Percentiles rank a stretch among this genome's conserved stretches.
Conservation (phyloP, 2,888 invertebrate genomes). For the Caenorhabditis sinica region DNA sequence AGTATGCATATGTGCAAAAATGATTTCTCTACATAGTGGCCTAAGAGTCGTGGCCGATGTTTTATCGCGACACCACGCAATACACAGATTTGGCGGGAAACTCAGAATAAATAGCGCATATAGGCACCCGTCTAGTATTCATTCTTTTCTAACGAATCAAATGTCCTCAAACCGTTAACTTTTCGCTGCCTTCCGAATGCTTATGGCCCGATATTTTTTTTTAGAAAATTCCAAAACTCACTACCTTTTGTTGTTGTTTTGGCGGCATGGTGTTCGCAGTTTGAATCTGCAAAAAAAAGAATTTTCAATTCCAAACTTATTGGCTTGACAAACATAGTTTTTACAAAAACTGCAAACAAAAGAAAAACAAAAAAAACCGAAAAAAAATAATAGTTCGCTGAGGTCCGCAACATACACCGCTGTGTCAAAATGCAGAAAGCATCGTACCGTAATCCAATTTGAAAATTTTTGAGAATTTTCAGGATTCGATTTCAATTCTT, state of each 20-base stretch:
- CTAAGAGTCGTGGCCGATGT: too few species aligned
- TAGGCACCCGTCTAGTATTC: too few species aligned
- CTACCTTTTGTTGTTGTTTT: not conserved
- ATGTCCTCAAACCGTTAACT: too few species aligned
- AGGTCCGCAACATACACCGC: conserved; percentile 5
- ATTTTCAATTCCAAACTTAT: too few species aligned
- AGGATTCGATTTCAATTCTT: not conserved
- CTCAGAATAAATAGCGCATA: too few species aligned
- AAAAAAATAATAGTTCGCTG: not conserved
- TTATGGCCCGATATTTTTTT: not conserved
- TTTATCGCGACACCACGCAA: too few species aligned
- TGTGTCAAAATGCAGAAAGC: not conserved
- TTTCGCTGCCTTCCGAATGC: too few species aligned
- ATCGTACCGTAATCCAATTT: not conserved
- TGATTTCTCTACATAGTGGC: too few species aligned
- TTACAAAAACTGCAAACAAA: not conserved
- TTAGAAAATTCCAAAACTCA: not conserved
- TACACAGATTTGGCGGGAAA: too few species aligned
- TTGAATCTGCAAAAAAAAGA: not conserved
- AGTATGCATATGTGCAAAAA: too few species aligned
- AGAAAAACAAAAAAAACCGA: not conserved
- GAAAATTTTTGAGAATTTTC: not conserved
- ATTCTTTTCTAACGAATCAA: too few species aligned
- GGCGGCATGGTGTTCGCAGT: not conserved
- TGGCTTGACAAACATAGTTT: too few species aligned